Percentiles rank a stretch among this genome's conserved stretches.
Evolutionary conservation across 2,888 invertebrate genomes (phyloP).

Genomic region (Chaitophorus viminalis): DNA sequence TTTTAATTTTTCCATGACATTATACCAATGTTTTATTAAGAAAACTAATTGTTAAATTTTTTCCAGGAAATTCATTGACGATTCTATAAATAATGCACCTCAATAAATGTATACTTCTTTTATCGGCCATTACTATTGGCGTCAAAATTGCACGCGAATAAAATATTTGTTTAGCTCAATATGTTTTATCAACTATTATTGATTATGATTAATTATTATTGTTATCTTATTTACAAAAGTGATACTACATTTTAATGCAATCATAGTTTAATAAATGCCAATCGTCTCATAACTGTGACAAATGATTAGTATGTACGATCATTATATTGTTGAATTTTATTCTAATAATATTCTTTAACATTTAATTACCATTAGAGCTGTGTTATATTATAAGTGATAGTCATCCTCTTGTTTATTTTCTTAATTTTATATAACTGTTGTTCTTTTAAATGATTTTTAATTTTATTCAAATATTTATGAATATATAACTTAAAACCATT

Average conservation of each 20-base stretch:
- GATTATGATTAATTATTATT: not conserved
- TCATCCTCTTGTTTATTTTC: not conserved
- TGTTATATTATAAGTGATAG: not conserved
- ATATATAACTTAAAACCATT: no score
- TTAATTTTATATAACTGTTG: not conserved
- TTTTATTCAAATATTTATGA: no score
- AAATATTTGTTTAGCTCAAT: conserved; percentile 9
- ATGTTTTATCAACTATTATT: not conserved
- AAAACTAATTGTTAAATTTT: not conserved
- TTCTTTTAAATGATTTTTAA: no score
- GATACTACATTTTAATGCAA: not conserved
- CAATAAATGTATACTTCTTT: not conserved
- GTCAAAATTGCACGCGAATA: not conserved
- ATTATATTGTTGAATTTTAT: not conserved
- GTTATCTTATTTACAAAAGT: conserved; percentile 5
- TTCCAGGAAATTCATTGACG: conserved; percentile 44
- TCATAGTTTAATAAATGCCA: not conserved
- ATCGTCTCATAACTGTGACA: not conserved
- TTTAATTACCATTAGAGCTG: not conserved
- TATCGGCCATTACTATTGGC: not conserved
- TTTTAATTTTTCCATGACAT: not conserved
- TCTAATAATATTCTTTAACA: not conserved
- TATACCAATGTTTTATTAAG: not conserved
- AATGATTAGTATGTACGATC: not conserved
- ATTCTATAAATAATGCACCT: not conserved